Conservation (phyloP, 1,140 invertebrate species). For the Apolygus lucorum region DNA sequence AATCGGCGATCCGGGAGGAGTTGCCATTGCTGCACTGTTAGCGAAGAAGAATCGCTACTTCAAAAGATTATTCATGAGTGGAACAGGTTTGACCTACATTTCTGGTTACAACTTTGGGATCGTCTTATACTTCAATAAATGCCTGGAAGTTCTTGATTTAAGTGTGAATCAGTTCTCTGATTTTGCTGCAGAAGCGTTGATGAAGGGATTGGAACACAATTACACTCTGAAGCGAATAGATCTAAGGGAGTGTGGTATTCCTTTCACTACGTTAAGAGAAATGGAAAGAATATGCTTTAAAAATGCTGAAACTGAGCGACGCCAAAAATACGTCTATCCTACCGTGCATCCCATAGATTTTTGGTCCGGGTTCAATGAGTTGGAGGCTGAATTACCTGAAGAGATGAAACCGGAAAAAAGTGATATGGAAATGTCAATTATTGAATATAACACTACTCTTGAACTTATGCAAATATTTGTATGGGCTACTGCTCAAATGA, state of each 20-base stretch:
- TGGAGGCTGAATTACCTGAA: not conserved
- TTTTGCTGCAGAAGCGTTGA: slow-evolving; percentile 32
- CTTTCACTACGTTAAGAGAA: slow-evolving; percentile 14
- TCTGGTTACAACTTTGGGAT: slow-evolving; percentile 34
- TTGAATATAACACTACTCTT: not conserved
- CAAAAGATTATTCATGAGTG: slow-evolving; percentile 35
- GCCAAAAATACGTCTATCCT: not conserved
- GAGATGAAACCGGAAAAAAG: not conserved
- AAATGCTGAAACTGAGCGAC: not conserved
- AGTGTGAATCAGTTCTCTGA: slow-evolving; percentile 38
- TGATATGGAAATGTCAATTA: not conserved
- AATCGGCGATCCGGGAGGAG: slow-evolving; percentile 36
- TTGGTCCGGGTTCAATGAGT: not conserved
- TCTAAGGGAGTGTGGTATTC: slow-evolving; percentile 26
- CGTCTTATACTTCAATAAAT: slow-evolving; percentile 36
- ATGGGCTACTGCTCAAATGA: not conserved
- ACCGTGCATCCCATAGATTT: not conserved
- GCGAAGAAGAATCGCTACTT: slow-evolving; percentile 34
- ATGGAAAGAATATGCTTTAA: slow-evolving; percentile 7
- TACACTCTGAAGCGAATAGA: slow-evolving; percentile 20
- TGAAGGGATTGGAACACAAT: slow-evolving; percentile 17
- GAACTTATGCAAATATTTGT: slow-evolving; percentile 2
- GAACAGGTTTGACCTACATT: slow-evolving; percentile 35
- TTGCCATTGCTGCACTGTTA: slow-evolving; percentile 37
- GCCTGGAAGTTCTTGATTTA: slow-evolving; percentile 36